Percentiles rank a stretch among this genome's conserved stretches.
These are phyloP conservation scores for Borostomias antarcticus DNA, from an alignment of 2,797 vertebrate genomes.

Conservation along the genomic window DNA sequence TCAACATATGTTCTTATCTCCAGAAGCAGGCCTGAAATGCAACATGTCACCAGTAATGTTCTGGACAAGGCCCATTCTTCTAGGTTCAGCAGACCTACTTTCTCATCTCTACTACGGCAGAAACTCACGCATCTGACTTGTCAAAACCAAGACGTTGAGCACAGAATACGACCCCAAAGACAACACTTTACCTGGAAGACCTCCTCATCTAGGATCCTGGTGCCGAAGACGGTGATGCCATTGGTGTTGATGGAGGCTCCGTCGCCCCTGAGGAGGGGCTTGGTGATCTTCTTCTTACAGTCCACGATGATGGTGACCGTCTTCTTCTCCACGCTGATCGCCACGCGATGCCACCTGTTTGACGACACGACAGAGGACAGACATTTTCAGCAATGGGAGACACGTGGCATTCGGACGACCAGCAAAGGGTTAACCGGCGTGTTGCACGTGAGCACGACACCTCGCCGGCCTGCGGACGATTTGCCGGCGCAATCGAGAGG, in stretches of 20 bases:
- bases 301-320: conserved; percentile 94
- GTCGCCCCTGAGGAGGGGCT: conserved; percentile 88
- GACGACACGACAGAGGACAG: neutral
- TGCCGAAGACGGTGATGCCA: conserved; percentile 93
- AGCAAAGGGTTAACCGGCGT: conserved; percentile 54
- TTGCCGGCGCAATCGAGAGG: conserved; percentile 55
- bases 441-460: conserved; percentile 71
- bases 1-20: too few species aligned
- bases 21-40: too few species aligned
- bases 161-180: neutral
- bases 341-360: conserved; percentile 94
- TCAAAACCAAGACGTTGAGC: neutral
- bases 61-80: neutral
- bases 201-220: conserved; percentile 91
- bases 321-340: conserved; percentile 96
- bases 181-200: conserved; percentile 88
- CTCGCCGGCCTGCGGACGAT: conserved; percentile 54
- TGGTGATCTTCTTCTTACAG: conserved; percentile 91
- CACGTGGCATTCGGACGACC: conserved; percentile 15
- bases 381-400: neutral
- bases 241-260: conserved; percentile 81
- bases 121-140: too few species aligned
- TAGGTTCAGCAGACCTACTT: too few species aligned
- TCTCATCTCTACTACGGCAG: neutral
- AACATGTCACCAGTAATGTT: too few species aligned